phyloP scores from a whole-genome alignment of 2,888 invertebrate genomes.

The Ennomos erosarius region DNA sequence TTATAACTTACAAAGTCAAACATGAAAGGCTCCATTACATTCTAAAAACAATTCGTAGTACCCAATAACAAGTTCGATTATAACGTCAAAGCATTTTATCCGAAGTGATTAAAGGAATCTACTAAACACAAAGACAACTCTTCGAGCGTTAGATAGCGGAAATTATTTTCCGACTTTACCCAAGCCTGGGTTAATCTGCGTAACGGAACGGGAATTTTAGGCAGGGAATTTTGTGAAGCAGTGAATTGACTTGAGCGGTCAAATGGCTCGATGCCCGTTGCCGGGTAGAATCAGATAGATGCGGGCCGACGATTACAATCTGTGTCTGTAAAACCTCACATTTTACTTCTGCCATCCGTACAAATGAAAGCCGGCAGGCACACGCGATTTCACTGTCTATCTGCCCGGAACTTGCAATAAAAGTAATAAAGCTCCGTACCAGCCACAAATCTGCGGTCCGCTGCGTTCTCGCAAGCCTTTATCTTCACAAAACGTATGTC shows the following conservation, averaged over 20 bases:
- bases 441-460: conserved; percentile 31
- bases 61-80: conserved; percentile 13
- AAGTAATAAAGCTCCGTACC: conserved; percentile 35
- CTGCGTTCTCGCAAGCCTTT: conserved; percentile 32
- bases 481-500: conserved; percentile 38
- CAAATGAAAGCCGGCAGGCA: conserved; percentile 30
- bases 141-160: conserved; percentile 37
- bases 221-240: conserved; percentile 36
- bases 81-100: conserved; percentile 14
- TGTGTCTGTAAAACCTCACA: conserved; percentile 32
- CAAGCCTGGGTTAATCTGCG: conserved; percentile 42
- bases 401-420: conserved; percentile 30
- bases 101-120: conserved; percentile 22
- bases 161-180: conserved; percentile 41
- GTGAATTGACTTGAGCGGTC: conserved; percentile 35
- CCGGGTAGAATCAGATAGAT: conserved; percentile 23
- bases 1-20: background rate
- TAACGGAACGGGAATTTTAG: conserved; percentile 39
- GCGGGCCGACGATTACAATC: conserved; percentile 40
- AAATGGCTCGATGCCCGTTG: conserved; percentile 28
- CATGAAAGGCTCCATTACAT: background rate
- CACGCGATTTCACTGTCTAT: conserved; percentile 33
- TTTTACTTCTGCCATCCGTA: conserved; percentile 29
- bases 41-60: background rate
- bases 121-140: conserved; percentile 32